Conservation (phyloP, 2,113 vertebrate genomes). For the Oryzias woworae region DNA sequence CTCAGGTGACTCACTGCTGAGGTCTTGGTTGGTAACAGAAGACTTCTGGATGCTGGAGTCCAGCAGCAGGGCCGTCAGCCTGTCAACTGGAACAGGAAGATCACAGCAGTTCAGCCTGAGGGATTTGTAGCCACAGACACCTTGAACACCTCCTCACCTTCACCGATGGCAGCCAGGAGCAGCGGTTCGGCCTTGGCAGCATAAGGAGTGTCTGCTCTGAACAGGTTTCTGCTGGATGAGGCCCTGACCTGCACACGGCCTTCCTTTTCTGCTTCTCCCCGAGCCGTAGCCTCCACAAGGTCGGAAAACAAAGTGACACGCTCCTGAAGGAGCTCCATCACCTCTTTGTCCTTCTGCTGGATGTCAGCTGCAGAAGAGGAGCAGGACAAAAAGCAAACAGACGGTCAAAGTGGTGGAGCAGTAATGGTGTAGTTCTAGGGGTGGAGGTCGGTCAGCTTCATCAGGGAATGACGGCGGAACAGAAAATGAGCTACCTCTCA, state of each 20-base stretch:
- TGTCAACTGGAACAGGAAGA: slow-evolving; percentile 79
- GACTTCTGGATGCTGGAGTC: slow-evolving; percentile 68
- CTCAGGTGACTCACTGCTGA: slow-evolving; percentile 71
- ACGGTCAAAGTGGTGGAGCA: not conserved
- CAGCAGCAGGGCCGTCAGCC: slow-evolving; percentile 81
- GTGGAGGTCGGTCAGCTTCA: too few species aligned
- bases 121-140: too few species aligned
- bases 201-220: slow-evolving; percentile 80
- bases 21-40: slow-evolving; percentile 64
- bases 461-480: not conserved
- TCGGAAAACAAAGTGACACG: slow-evolving; percentile 86
- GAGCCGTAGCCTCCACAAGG: slow-evolving; percentile 78
- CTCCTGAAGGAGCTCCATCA: slow-evolving; percentile 87
- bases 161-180: slow-evolving; percentile 80
- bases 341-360: slow-evolving; percentile 86
- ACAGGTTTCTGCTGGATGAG: slow-evolving; percentile 74
- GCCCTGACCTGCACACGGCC: slow-evolving; percentile 59
- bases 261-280: slow-evolving; percentile 46
- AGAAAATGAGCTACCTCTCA: slow-evolving; percentile 78
- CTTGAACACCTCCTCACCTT: slow-evolving; percentile 73
- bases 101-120: not conserved
- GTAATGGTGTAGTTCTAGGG: too few species aligned
- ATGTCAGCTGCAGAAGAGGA: slow-evolving; percentile 80
- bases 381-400: too few species aligned
- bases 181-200: slow-evolving; percentile 82